Percentiles rank a stretch among this genome's conserved stretches.
phyloP scores from a whole-genome alignment of 2,113 vertebrate genomes.

The Poeciliopsis occidentalis region DNA sequence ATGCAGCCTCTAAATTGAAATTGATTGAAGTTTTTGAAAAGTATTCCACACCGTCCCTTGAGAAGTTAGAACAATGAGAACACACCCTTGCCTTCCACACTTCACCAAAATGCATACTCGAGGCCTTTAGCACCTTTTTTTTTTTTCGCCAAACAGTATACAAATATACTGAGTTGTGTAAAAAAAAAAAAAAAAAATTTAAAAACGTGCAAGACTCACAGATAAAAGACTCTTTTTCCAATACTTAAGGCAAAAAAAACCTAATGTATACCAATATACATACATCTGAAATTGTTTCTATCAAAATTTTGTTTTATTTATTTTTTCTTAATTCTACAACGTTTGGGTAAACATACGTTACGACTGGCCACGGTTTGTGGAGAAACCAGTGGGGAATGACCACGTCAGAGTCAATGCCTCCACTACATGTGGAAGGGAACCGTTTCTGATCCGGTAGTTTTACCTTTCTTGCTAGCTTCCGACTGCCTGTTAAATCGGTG shows the following conservation, averaged over 20 bases:
- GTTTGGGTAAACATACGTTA: constrained; percentile 60
- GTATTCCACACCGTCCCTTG: constrained; percentile 20
- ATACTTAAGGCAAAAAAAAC: constrained; percentile 84
- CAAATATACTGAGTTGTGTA: constrained; percentile 70
- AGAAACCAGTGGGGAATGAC: constrained; percentile 75
- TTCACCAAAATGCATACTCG: constrained; percentile 70
- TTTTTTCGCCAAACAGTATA: constrained; percentile 56
- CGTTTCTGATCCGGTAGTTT: constrained; percentile 27
- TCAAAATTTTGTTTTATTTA: constrained; percentile 57
- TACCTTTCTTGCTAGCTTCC: constrained; percentile 24
- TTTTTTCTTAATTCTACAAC: constrained; percentile 33
- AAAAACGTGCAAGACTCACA: constrained; percentile 78
- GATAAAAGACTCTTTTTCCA: constrained; percentile 79
- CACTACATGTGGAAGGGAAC: constrained; percentile 52
- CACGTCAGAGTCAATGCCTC: constrained; percentile 54
- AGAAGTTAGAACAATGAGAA: constrained; percentile 53
- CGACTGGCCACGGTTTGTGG: constrained; percentile 49
- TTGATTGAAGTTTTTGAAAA: neutral
- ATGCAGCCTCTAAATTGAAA: neutral
- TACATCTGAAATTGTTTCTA: constrained; percentile 74
- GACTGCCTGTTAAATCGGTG: constrained; percentile 43
- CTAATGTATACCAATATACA: constrained; percentile 78
- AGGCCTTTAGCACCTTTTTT: constrained; percentile 82
- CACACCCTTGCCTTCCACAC: constrained; percentile 66
- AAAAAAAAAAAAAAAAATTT: constrained; percentile 36